Conservation (phyloP, 2,113 vertebrate genomes). For the Crocuta crocuta region DNA sequence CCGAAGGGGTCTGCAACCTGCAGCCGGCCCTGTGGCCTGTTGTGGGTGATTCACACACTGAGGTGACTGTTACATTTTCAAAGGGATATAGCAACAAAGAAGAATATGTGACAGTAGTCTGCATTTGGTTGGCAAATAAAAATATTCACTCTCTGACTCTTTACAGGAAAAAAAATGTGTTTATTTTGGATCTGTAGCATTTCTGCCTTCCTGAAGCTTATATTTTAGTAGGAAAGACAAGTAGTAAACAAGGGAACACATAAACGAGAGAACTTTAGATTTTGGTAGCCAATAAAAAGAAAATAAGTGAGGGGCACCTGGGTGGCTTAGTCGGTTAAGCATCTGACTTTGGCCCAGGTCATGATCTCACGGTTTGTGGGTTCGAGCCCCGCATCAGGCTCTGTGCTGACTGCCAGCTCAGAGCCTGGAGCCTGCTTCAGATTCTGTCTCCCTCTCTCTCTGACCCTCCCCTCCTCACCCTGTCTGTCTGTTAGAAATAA, state of each 20-base stretch:
- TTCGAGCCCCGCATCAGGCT: too few species aligned
- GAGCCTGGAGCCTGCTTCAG: too few species aligned
- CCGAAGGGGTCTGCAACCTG: accelerated
- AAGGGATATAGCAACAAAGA: background rate
- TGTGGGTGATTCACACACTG: background rate
- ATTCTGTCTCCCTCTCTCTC: too few species aligned
- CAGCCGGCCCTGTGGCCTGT: background rate
- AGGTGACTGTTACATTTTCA: background rate
- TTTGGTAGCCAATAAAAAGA: background rate
- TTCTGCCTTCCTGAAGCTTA: background rate
- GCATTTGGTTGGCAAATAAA: background rate
- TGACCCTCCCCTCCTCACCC: too few species aligned
- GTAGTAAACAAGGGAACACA: background rate
- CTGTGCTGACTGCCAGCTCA: too few species aligned
- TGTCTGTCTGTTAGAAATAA: too few species aligned
- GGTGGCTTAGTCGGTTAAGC: too few species aligned
- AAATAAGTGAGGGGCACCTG: background rate
- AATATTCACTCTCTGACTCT: background rate
- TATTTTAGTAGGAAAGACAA: background rate
- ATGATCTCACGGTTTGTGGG: too few species aligned
- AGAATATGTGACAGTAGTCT: background rate
- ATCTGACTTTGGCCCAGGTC: too few species aligned
- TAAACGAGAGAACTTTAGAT: background rate
- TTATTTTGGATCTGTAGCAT: background rate
- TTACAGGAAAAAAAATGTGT: background rate